Percentiles rank a stretch among this genome's conserved stretches.
Conservation (phyloP, 2,113 vertebrate genomes). For the Anser brachyrhynchus region DNA sequence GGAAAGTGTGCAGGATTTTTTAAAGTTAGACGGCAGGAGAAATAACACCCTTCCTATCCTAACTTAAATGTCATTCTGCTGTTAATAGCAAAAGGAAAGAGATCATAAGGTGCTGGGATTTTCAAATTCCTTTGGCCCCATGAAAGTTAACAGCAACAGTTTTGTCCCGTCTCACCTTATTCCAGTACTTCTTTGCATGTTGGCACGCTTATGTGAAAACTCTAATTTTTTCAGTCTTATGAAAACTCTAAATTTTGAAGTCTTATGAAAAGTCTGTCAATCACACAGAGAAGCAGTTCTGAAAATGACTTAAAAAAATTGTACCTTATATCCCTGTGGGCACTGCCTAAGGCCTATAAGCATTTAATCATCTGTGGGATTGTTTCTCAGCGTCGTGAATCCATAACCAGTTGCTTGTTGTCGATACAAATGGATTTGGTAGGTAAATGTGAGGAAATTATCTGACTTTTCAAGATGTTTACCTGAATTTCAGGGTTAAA, state of each 20-base stretch:
- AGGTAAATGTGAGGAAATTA: slow-evolving; percentile 44
- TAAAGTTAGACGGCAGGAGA: not conserved
- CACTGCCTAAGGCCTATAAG: slow-evolving; percentile 48
- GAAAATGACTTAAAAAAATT: slow-evolving; percentile 51
- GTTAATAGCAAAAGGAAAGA: not conserved
- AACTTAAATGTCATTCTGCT: not conserved
- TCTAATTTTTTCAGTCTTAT: not conserved
- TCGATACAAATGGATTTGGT: slow-evolving; percentile 31
- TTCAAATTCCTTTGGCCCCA: not conserved
- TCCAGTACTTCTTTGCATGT: not conserved
- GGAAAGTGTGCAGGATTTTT: slow-evolving; percentile 19
- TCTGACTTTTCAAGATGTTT: slow-evolving; percentile 24
- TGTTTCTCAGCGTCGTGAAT: not conserved
- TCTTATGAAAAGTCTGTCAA: slow-evolving; percentile 30
- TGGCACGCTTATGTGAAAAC: not conserved
- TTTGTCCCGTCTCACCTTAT: not conserved
- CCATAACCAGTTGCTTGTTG: slow-evolving; percentile 18
- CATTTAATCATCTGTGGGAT: slow-evolving; percentile 53
- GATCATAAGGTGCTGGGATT: not conserved
- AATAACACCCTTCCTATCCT: slow-evolving; percentile 2
- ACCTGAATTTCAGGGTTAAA: slow-evolving; percentile 54
- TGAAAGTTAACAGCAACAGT: not conserved
- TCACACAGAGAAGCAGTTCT: slow-evolving; percentile 29
- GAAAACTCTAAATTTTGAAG: slow-evolving; percentile 3
- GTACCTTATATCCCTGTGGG: slow-evolving; percentile 40